These are phyloP conservation scores for Pocillopora meandrina DNA, from an alignment of 92 coral and sea anemone species.

Conservation along the genomic window DNA sequence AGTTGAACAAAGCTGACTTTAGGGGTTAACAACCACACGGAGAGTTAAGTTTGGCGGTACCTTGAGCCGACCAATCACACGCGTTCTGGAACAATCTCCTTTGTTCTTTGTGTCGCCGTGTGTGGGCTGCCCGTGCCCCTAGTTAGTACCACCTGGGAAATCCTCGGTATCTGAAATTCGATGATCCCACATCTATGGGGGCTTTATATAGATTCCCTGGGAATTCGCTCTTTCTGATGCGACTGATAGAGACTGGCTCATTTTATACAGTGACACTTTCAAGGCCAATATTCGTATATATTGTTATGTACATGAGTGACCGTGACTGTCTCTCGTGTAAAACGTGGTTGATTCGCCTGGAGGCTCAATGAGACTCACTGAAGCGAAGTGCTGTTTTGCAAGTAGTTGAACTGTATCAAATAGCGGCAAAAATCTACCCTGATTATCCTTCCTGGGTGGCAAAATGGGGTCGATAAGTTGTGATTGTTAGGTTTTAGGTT, in stretches of 20 bases:
- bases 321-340: neutral
- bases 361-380: constrained; percentile 23
- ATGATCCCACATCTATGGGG: constrained; percentile 5
- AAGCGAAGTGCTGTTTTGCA: constrained; percentile 31
- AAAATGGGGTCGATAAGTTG: neutral
- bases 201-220: constrained; percentile 17
- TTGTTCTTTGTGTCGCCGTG: constrained; percentile 41
- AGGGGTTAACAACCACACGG: neutral
- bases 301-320: neutral
- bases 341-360: constrained; percentile 34
- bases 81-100: constrained; percentile 27
- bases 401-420: neutral
- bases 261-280: constrained; percentile 1
- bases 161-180: constrained; percentile 34
- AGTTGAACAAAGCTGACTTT: neutral
- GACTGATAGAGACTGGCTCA: neutral
- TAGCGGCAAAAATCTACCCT: neutral
- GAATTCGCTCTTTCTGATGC: neutral
- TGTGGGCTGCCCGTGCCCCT: constrained; percentile 29
- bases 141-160: constrained; percentile 48
- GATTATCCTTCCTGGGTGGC: neutral
- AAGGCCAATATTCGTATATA: neutral
- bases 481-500: neutral
- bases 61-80: constrained; percentile 36
- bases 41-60: constrained; percentile 26